phyloP scores from a whole-genome alignment of 1,140 invertebrate species.

The Sarcophaga peregrina region DNA sequence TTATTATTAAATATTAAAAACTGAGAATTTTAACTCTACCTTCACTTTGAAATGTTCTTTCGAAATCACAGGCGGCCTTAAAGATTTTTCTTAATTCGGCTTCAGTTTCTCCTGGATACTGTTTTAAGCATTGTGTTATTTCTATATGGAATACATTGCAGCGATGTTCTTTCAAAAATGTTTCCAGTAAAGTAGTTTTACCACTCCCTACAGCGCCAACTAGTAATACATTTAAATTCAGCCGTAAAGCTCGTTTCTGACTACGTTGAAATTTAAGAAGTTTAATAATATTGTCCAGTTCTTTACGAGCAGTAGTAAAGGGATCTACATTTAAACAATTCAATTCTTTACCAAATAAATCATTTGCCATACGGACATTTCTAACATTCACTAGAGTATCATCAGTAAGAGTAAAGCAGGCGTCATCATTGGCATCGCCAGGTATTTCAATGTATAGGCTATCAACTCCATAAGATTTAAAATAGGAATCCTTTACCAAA shows the following conservation, averaged over 20 bases:
- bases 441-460: slow-evolving; percentile 48
- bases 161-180: slow-evolving; percentile 49
- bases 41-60: slow-evolving; percentile 48
- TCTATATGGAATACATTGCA: slow-evolving; percentile 57
- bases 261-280: not conserved
- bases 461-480: slow-evolving; percentile 49
- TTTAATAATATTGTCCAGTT: slow-evolving; percentile 52
- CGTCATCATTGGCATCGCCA: not conserved
- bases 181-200: slow-evolving; percentile 52
- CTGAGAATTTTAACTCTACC: slow-evolving; percentile 47
- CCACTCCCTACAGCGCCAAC: slow-evolving; percentile 56
- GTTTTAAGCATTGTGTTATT: slow-evolving; percentile 52
- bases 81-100: slow-evolving; percentile 63
- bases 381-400: slow-evolving; percentile 45
- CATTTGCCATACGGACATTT: slow-evolving; percentile 46
- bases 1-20: not conserved
- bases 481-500: not conserved
- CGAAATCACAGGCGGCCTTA: slow-evolving; percentile 58
- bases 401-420: slow-evolving; percentile 48
- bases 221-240: slow-evolving; percentile 52
- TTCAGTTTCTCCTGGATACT: slow-evolving; percentile 68
- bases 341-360: not conserved
- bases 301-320: slow-evolving; percentile 48
- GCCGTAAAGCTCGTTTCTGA: slow-evolving; percentile 20
- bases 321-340: not conserved